Conservation (phyloP, 1,140 invertebrate species). For the Meteorus sp. region DNA sequence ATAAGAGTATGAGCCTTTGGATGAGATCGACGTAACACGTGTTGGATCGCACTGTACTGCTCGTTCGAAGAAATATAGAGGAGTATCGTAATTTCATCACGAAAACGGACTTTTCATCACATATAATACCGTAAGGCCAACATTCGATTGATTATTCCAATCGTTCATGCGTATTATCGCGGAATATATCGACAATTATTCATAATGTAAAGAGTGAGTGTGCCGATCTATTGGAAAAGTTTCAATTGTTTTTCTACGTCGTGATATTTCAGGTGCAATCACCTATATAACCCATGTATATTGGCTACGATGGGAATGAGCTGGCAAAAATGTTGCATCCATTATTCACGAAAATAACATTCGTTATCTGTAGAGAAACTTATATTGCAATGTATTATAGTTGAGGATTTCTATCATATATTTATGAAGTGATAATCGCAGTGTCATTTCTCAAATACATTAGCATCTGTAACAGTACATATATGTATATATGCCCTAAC, state of each 20-base stretch:
- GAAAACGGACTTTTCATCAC: constrained; percentile 33
- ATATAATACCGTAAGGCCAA: constrained; percentile 33
- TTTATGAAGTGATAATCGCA: background rate
- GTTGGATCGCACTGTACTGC: constrained; percentile 34
- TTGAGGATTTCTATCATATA: background rate
- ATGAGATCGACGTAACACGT: constrained; percentile 45
- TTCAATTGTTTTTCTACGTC: constrained; percentile 4
- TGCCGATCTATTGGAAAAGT: background rate
- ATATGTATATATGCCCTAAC: too few species aligned
- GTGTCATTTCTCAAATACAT: constrained; percentile 2
- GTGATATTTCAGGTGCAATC: constrained; percentile 31
- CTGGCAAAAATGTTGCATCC: constrained; percentile 43
- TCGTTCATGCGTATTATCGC: background rate
- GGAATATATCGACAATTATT: background rate
- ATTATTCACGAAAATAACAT: constrained; percentile 26
- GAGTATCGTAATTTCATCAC: constrained; percentile 41
- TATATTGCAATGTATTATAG: constrained; percentile 7
- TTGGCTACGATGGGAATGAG: constrained; percentile 44
- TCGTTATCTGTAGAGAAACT: constrained; percentile 21
- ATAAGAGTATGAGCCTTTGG: background rate
- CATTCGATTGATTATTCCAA: constrained; percentile 24
- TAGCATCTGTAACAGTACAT: too few species aligned
- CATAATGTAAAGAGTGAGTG: background rate
- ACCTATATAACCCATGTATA: constrained; percentile 34
- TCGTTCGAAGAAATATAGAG: constrained; percentile 35